These are phyloP conservation scores for Spicauda simplicius DNA, from an alignment of 2,888 invertebrate species.

Conservation along the genomic window DNA sequence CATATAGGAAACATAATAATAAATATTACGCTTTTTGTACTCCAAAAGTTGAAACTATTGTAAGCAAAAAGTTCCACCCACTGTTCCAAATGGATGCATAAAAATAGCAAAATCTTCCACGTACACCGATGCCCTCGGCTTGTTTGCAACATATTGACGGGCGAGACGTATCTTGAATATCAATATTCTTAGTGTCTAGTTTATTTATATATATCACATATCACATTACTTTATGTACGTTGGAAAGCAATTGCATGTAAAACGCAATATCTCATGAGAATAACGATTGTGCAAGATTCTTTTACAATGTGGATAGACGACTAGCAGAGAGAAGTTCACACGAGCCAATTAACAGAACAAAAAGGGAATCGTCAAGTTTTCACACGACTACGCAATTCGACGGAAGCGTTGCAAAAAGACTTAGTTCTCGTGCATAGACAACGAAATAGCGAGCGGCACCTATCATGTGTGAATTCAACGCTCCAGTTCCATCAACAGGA, in stretches of 20 bases:
- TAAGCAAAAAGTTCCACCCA: background rate
- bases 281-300: constrained; percentile 28
- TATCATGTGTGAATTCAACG: constrained; percentile 77
- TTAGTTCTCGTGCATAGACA: constrained; percentile 63
- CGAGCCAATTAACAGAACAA: constrained; percentile 36
- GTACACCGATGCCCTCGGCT: constrained; percentile 1
- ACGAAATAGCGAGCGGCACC: constrained; percentile 56
- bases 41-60: background rate
- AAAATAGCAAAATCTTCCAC: constrained; percentile 7
- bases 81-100: background rate
- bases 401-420: constrained; percentile 66
- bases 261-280: constrained; percentile 14
- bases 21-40: too few relatives aligned
- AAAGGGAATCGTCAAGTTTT: constrained; percentile 37
- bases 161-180: constrained; percentile 3
- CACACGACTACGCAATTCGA: constrained; percentile 53
- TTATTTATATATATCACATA: background rate
- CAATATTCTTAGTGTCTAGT: background rate
- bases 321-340: constrained; percentile 16
- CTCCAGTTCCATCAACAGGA: constrained; percentile 65
- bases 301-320: constrained; percentile 13
- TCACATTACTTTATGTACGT: constrained; percentile 4
- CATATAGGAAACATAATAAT: background rate
- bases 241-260: constrained; percentile 9
- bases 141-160: constrained; percentile 5